A percentile compares a stretch with the other conserved stretches of the same genome.
Evolutionary conservation across 1,140 invertebrate genomes (phyloP).

Genomic region (Ruditapes philippinarum): DNA sequence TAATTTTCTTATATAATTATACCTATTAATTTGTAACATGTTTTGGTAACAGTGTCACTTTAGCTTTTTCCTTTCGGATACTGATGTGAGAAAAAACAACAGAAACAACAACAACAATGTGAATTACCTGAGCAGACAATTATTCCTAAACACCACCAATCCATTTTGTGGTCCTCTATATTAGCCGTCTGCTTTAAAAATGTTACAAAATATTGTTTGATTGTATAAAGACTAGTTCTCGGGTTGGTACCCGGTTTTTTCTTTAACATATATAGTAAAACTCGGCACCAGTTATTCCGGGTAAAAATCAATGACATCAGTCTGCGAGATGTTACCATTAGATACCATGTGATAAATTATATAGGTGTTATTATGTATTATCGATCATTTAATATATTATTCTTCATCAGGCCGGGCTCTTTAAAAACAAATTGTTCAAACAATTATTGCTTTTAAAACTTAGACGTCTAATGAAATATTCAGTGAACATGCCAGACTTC

Average conservation of each 20-base stretch:
- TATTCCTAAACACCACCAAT: background rate
- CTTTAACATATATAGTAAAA: background rate
- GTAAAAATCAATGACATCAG: slow-evolving; percentile 5
- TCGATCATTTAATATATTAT: background rate
- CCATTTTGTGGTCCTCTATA: background rate
- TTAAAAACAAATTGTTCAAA: background rate
- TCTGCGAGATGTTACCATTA: background rate
- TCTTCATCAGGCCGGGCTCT: background rate
- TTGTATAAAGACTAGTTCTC: no score
- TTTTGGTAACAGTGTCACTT: background rate
- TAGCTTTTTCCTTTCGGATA: no score
- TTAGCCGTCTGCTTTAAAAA: background rate
- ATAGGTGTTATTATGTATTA: background rate
- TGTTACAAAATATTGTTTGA: background rate
- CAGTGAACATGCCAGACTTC: background rate
- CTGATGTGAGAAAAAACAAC: no score
- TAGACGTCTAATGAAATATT: background rate
- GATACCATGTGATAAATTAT: background rate
- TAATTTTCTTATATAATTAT: background rate
- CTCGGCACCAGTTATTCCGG: background rate
- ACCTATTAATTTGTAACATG: background rate
- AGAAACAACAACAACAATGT: background rate
- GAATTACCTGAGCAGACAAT: background rate
- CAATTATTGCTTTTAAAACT: background rate
- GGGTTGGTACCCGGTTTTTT: background rate